Percentiles rank a stretch among this genome's conserved stretches.
Evolutionary conservation across 1,140 invertebrate genomes (phyloP).

Genomic region (Drosophila nikananu): DNA sequence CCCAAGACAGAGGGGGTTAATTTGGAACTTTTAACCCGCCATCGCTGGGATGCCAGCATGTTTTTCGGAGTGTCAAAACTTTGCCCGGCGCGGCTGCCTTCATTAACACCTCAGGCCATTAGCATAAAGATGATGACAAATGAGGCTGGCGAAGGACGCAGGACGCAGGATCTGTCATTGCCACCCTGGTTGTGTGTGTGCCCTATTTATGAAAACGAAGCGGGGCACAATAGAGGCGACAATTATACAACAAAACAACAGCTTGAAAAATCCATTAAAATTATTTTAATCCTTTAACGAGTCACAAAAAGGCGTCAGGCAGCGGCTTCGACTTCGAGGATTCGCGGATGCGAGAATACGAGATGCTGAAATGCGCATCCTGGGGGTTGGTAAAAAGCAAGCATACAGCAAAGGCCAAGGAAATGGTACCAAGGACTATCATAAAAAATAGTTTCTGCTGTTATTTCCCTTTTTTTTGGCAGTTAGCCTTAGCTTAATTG

Average conservation of each 20-base stretch:
- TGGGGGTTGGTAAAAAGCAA: conserved; percentile 28
- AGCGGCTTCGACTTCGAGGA: conserved; percentile 17
- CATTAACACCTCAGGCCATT: conserved; percentile 69
- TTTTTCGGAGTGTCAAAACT: conserved; percentile 17
- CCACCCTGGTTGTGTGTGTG: conserved; percentile 28
- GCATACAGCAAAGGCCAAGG: background rate
- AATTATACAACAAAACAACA: conserved; percentile 83
- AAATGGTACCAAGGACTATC: background rate
- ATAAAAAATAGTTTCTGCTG: background rate
- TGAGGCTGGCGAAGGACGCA: conserved; percentile 41
- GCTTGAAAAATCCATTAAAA: conserved; percentile 84
- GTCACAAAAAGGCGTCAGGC: conserved; percentile 67
- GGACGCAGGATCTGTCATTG: background rate
- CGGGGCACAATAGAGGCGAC: conserved; percentile 63
- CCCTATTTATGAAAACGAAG: conserved; percentile 67
- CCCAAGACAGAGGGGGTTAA: background rate
- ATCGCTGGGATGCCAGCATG: conserved; percentile 3
- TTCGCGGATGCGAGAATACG: conserved; percentile 7
- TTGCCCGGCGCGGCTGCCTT: conserved; percentile 15
- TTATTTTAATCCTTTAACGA: conserved; percentile 83
- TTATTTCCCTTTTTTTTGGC: background rate
- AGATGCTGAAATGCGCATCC: conserved; percentile 42
- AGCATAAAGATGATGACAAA: conserved; percentile 78
- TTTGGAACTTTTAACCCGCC: background rate
- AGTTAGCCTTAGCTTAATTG: too few species aligned